A percentile compares a stretch with the other conserved stretches of the same genome.
These are phyloP conservation scores for Indri indri DNA, from an alignment of 2,113 vertebrate species.

Conservation along the genomic window DNA sequence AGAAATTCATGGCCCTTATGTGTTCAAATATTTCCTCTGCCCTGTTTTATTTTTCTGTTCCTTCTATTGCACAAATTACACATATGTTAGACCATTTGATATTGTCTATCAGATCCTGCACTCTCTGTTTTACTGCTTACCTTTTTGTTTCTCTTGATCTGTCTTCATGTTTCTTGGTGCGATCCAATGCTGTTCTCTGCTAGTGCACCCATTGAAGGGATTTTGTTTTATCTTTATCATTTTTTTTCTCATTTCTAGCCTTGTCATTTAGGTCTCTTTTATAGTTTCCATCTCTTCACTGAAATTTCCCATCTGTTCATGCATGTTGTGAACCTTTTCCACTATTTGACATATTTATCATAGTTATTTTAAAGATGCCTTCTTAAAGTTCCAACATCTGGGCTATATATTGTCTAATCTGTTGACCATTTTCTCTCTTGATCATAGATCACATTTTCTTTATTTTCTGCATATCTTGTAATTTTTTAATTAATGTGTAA, in stretches of 20 bases:
- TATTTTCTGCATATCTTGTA: not conserved
- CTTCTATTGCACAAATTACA: too few species aligned
- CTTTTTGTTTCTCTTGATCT: not conserved
- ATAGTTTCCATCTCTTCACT: not conserved
- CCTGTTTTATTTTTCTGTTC: not conserved
- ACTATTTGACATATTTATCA: not conserved
- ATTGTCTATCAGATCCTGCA: not conserved
- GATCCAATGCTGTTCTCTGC: not conserved
- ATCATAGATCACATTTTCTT: not conserved
- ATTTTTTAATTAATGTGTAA: not conserved
- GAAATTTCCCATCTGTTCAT: not conserved
- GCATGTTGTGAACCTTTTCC: not conserved
- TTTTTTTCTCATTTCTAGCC: not conserved
- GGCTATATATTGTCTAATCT: not conserved
- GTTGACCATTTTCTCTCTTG: not conserved
- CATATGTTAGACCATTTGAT: not conserved
- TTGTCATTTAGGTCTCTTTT: not conserved
- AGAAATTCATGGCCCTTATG: not conserved
- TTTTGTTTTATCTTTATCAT: not conserved
- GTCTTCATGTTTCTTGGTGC: not conserved
- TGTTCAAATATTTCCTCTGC: not conserved
- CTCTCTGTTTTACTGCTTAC: not conserved
- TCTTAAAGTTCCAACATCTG: not conserved
- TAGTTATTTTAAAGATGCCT: not conserved
- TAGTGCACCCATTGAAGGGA: not conserved